A percentile compares a stretch with the other conserved stretches of the same genome.
Evolutionary conservation across 2,113 vertebrate species (phyloP).

Genomic region (Cardinalis cardinalis): DNA sequence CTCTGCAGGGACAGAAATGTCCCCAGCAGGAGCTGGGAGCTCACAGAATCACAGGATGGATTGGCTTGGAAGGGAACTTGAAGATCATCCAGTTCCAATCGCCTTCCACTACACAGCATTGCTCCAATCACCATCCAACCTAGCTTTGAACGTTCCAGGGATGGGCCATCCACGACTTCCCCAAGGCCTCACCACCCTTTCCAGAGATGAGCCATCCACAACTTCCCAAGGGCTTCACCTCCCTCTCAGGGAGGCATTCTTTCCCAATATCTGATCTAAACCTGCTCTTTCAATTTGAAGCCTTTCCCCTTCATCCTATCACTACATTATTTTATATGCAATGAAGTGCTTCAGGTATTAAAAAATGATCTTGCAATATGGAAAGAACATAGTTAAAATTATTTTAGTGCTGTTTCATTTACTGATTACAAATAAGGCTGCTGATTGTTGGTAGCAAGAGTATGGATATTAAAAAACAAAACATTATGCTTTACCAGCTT

Average conservation of each 20-base stretch:
- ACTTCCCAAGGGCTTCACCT: not conserved
- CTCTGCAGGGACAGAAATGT: accelerated
- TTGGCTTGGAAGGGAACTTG: not conserved
- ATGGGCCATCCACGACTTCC: not conserved
- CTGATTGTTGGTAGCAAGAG: not conserved
- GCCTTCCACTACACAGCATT: accelerated
- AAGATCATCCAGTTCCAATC: too few species aligned
- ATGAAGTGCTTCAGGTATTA: not conserved
- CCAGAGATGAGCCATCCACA: not conserved
- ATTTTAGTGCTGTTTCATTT: not conserved
- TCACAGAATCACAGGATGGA: accelerated
- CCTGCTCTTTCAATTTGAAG: not conserved
- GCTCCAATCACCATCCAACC: accelerated
- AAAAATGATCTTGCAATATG: not conserved
- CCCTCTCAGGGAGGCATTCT: not conserved
- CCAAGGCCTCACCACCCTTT: not conserved
- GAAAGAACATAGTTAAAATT: not conserved
- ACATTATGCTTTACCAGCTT: not conserved
- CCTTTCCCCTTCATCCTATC: not conserved
- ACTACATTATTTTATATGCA: not conserved
- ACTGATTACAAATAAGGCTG: not conserved
- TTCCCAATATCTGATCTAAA: not conserved
- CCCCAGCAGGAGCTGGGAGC: accelerated
- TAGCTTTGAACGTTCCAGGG: too few species aligned
- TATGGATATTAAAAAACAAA: not conserved